Evolutionary conservation across 1,140 invertebrate species (phyloP).

Genomic region (Nixonia krombeini): DNA sequence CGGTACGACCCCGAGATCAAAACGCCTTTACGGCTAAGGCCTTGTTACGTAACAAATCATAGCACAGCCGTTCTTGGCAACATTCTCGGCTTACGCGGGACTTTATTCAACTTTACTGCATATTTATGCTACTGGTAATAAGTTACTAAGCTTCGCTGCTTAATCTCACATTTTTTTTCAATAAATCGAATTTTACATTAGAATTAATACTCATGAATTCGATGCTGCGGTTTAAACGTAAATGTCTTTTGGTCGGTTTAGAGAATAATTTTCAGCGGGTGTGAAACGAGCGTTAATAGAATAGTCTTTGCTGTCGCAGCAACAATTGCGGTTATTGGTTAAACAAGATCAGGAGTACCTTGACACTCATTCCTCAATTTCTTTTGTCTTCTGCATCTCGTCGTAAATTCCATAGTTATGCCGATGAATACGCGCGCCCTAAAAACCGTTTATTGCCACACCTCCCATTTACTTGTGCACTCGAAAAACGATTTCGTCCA

Average conservation of each 20-base stretch:
- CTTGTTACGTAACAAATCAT: slow-evolving; percentile 13
- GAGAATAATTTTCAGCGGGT: too few species aligned
- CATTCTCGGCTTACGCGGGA: too few species aligned
- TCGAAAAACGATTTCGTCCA: slow-evolving; percentile 30
- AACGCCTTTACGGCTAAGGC: slow-evolving; percentile 1
- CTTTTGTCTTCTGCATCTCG: slow-evolving; percentile 47
- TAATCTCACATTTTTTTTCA: neutral
- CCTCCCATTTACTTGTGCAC: slow-evolving; percentile 8
- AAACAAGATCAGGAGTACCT: slow-evolving; percentile 41
- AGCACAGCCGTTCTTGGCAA: too few species aligned
- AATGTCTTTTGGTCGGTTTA: too few species aligned
- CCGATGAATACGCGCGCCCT: slow-evolving; percentile 42
- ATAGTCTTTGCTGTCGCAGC: slow-evolving; percentile 18
- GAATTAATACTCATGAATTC: too few species aligned
- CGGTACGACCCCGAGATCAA: slow-evolving; percentile 16
- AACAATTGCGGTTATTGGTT: slow-evolving; percentile 17
- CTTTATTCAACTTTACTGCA: too few species aligned
- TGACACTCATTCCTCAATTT: slow-evolving; percentile 53
- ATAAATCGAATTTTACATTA: too few species aligned
- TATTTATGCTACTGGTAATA: too few species aligned
- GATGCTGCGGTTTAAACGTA: too few species aligned
- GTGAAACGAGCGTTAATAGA: slow-evolving; percentile 21
- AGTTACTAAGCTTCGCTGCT: too few species aligned
- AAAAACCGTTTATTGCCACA: slow-evolving; percentile 40
- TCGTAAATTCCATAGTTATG: slow-evolving; percentile 46